Evolutionary conservation across 2,113 vertebrate species (phyloP), one percentile per base, ranked within the genome.

Genomic region (Rhagologus leucostigma): DNA sequence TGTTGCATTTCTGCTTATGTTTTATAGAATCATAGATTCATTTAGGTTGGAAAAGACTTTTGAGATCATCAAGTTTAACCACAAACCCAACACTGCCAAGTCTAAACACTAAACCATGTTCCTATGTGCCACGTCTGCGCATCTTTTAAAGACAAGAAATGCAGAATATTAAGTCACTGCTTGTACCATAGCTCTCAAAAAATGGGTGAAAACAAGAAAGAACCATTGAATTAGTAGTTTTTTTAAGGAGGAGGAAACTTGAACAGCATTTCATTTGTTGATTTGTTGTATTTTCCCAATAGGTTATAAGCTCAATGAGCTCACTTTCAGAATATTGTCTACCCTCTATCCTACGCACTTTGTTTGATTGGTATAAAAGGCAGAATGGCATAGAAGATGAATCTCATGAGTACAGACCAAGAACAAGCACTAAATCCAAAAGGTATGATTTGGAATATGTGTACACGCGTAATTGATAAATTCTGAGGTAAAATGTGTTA

Each of bases 351-450:
- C 98, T 99, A 69, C 99, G 98, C 63, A 99, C 99, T 22, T 97
- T 99, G 79, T 99, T 99, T 84, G 99, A 99, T 95, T 99, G 99
- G 99, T 99, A 99, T 97, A 99, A 99, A 97, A 98, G 99, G 70
- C 99, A 99, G 96, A 99, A 99, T 24, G 99, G 99, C 89, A 98
- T 99, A 89, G 99, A 99, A 95, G 99, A 99, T 67, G 99, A 99
- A 96, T 99, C 99, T 27, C 99, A 99, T 37, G 99, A 99, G 80
- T 99, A 99, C 96, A 98, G 99, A 59, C 99, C 99, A 78, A 98
- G 99, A 91, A 99, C 99, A 93, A 99, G 99, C 98, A 99, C 99
- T 95, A 99, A 99, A 97, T 99, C 99, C 19, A 99, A 99, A 98
- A 99, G 99, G 99, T 99, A 97, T 82, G 84, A 27, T 60, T 83